Base-by-base conservation (phyloP, 2,888 invertebrate genomes). In the Melieria crassipennis region DNA sequence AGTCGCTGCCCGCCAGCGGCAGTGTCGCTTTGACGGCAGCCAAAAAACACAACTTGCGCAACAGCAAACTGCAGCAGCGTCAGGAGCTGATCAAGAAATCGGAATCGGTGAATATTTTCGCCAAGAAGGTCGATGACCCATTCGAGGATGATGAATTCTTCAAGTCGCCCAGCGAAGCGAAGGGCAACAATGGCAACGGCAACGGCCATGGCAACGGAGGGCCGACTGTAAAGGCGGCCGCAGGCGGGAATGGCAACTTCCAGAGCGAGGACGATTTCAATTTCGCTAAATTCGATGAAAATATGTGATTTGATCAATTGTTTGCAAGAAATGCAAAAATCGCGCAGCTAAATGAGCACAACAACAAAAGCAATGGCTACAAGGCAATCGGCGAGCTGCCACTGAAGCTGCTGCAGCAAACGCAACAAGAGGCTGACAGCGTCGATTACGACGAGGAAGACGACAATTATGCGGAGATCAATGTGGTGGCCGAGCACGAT, bases 131-230 rank as follows among this genome's bases (percentile, higher is more conserved):
- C 61, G 96, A 96, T 85, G 96, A 96, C 87, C 96, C 96, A 1
- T 96, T 96, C 82, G 96, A 95, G 78, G 94, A 94, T 68, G 94
- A 94, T 79, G 94, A 95, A 78, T 96, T 96, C 87, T 96, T 96
- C 83, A 91, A 90, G 69, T 82, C 82, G 42, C 83, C 81, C 7
- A 77, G 79, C n/a, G 80, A 78, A 46, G 65, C 46, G 50, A 69
- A 66, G 67, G 58, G 60, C 58, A 67, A 67, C 45, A 67, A 67
- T 11, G 47, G 46, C 13, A 42, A 13, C 4, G 66, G 66, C 4
- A 66, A 66, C 13, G 65, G 55, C 10, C 13, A 30, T 45, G 58
- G 48, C 63, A 4, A 70, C 66, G 30, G 30, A 30, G 56, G 69
- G 30, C 30, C 30, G 30, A 30, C 30, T 30, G 30, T 2, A 2